Conservation (phyloP, 2,888 invertebrate species). For the Apodemia hepburni region DNA sequence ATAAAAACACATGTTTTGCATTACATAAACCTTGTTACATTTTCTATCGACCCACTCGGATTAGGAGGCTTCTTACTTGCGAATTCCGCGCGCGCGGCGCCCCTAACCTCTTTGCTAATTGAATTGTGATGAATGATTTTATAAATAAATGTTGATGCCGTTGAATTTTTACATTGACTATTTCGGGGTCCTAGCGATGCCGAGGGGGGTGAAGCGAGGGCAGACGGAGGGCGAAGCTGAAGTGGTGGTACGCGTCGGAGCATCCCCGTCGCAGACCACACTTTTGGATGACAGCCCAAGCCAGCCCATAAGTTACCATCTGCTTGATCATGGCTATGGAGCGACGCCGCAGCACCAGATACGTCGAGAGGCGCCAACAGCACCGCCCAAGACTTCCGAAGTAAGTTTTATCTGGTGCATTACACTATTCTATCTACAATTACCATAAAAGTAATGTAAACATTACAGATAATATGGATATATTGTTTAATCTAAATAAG, state of each 20-base stretch:
- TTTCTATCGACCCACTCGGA: constrained; percentile 69
- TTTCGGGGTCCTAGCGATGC: constrained; percentile 70
- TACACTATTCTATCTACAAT: constrained; percentile 13
- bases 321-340: constrained; percentile 93
- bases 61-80: constrained; percentile 65
- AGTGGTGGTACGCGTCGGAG: constrained; percentile 72
- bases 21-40: constrained; percentile 47
- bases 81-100: constrained; percentile 76
- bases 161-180: constrained; percentile 32
- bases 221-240: constrained; percentile 77
- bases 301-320: constrained; percentile 85
- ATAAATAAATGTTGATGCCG: constrained; percentile 21
- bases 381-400: constrained; percentile 79
- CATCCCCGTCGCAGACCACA: constrained; percentile 77
- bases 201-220: constrained; percentile 81
- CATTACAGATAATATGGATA: background rate
- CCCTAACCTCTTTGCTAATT: constrained; percentile 77
- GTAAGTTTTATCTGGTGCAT: constrained; percentile 46
- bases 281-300: constrained; percentile 73
- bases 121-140: constrained; percentile 56
- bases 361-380: constrained; percentile 76
- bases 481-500: background rate
- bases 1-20: constrained; percentile 42
- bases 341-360: constrained; percentile 88
- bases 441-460: background rate